Conservation (phyloP, 2,113 vertebrate genomes). For the Candoia aspera region DNA sequence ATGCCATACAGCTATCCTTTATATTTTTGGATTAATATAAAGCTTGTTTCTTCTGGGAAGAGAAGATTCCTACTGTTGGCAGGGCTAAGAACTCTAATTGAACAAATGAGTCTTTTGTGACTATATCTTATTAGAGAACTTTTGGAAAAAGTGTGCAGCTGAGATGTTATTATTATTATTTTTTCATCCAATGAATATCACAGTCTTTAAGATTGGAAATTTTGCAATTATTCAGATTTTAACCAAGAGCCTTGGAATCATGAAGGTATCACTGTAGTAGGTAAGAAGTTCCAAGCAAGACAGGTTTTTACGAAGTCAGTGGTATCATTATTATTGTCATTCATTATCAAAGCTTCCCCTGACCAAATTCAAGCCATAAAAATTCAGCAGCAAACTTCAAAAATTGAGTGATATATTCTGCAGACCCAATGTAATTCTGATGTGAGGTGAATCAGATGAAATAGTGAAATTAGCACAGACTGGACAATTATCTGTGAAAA, state of each 20-base stretch:
- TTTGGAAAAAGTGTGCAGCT: too few species aligned
- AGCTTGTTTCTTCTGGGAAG: too few species aligned
- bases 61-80: too few species aligned
- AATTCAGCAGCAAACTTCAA: background rate
- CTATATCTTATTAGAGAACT: too few species aligned
- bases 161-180: background rate
- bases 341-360: too few species aligned
- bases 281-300: background rate
- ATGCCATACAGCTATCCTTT: too few species aligned
- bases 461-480: background rate
- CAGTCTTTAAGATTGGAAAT: background rate
- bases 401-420: background rate
- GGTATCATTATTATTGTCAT: background rate
- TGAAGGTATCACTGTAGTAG: background rate
- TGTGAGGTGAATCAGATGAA: background rate
- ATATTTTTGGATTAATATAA: too few species aligned
- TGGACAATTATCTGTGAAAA: background rate
- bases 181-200: background rate
- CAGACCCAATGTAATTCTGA: background rate
- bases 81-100: too few species aligned
- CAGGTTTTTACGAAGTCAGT: background rate
- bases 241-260: background rate
- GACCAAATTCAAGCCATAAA: background rate
- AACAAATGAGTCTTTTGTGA: too few species aligned
- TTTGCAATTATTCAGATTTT: background rate